A percentile compares a stretch with the other conserved stretches of the same genome.
Conservation (phyloP, 2,113 vertebrate genomes). For the Alethe castanea region DNA sequence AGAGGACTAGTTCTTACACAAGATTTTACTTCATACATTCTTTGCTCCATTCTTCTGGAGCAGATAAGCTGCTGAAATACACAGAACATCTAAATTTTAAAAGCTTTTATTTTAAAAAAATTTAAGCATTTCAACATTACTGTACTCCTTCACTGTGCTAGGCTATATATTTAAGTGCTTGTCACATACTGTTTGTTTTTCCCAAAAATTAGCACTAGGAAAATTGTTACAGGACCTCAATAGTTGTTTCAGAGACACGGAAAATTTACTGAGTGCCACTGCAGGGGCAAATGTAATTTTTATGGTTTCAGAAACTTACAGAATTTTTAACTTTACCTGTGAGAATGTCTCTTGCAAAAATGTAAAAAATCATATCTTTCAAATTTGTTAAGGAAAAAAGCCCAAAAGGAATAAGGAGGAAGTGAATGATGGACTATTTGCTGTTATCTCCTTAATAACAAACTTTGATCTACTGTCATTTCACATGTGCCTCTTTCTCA, state of each 20-base stretch:
- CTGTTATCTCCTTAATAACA: background rate
- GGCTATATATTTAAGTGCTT: background rate
- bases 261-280: background rate
- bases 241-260: background rate
- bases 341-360: background rate
- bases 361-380: background rate
- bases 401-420: background rate
- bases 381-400: background rate
- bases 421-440: background rate
- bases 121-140: background rate
- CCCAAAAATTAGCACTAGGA: background rate
- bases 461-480: background rate
- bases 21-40: background rate
- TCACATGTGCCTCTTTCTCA: background rate
- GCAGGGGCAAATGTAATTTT: background rate
- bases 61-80: background rate
- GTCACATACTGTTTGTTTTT: background rate
- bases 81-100: background rate
- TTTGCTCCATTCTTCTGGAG: background rate
- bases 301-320: background rate
- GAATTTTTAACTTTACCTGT: background rate
- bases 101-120: accelerated
- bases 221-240: background rate
- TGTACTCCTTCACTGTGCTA: background rate
- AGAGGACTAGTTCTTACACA: background rate